These are phyloP conservation scores for Charadrius vociferus DNA, from an alignment of 2,113 vertebrate genomes.

Conservation along the genomic window DNA sequence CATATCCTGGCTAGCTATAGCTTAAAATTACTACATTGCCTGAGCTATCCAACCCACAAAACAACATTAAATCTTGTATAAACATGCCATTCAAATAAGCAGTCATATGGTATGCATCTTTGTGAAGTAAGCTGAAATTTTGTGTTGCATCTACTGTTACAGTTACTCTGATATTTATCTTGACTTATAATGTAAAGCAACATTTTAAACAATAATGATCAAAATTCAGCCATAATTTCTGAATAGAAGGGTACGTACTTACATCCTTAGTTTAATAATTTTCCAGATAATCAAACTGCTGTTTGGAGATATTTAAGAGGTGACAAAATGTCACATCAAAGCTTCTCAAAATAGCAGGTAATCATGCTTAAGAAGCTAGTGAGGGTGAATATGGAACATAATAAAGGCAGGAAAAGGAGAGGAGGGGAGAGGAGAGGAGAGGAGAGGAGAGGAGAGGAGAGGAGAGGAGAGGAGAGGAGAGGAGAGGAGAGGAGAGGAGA, in stretches of 20 bases:
- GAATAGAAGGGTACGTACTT: not conserved
- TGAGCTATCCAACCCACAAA: not conserved
- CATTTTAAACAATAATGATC: not conserved
- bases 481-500: too few relatives aligned
- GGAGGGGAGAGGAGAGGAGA: too few relatives aligned
- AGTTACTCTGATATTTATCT: not conserved
- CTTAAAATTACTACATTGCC: not conserved
- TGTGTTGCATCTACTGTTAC: not conserved
- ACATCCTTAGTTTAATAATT: not conserved
- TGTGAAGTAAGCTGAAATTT: not conserved
- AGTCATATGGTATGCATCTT: not conserved
- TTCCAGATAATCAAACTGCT: not conserved
- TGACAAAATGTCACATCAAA: conserved; percentile 3
- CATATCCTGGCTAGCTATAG: not conserved
- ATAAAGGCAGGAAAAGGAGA: too few relatives aligned
- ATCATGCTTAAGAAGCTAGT: not conserved
- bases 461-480: too few relatives aligned
- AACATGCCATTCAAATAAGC: not conserved
- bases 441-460: not conserved
- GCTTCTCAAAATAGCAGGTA: not conserved
- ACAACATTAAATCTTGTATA: not conserved
- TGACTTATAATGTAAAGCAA: not conserved
- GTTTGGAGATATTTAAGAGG: not conserved
- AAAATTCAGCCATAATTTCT: not conserved
- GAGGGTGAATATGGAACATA: not conserved